phyloP scores from a whole-genome alignment of 2,113 vertebrate genomes.

The Dolichotis patagonum region DNA sequence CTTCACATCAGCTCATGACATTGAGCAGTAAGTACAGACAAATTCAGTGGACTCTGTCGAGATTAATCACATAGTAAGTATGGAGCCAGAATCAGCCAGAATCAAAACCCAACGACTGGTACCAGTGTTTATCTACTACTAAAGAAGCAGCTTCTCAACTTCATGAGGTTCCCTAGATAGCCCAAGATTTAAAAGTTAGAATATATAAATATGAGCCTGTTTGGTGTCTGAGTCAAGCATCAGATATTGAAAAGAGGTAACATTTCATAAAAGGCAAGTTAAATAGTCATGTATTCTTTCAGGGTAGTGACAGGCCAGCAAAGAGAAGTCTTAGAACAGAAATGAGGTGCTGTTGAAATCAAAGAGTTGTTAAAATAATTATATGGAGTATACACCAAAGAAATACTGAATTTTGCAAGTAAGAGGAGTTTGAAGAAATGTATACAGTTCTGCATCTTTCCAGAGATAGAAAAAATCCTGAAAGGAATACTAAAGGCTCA shows the following conservation, averaged over 20 bases:
- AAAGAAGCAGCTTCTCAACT: background rate
- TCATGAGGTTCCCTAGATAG: background rate
- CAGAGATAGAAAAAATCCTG: background rate
- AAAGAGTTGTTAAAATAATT: slow-evolving; percentile 48
- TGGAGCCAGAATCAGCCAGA: background rate
- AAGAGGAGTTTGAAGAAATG: background rate
- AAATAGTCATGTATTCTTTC: slow-evolving; percentile 41
- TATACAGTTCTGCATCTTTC: background rate
- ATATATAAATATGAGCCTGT: slow-evolving; percentile 22
- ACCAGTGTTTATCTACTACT: background rate
- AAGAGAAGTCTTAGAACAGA: background rate
- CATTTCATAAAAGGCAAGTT: slow-evolving; percentile 52
- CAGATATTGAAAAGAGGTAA: background rate
- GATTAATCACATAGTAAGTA: background rate
- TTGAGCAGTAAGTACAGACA: background rate
- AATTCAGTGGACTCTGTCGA: background rate
- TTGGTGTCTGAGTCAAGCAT: background rate
- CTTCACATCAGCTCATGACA: background rate
- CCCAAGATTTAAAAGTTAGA: background rate
- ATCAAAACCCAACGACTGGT: background rate
- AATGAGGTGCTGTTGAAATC: slow-evolving; percentile 36
- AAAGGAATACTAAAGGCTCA: background rate
- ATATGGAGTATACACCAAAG: background rate
- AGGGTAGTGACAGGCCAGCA: slow-evolving; percentile 51
- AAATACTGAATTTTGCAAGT: background rate